phyloP scores from a whole-genome alignment of 2,797 vertebrate genomes.

The Echiichthys vipera region DNA sequence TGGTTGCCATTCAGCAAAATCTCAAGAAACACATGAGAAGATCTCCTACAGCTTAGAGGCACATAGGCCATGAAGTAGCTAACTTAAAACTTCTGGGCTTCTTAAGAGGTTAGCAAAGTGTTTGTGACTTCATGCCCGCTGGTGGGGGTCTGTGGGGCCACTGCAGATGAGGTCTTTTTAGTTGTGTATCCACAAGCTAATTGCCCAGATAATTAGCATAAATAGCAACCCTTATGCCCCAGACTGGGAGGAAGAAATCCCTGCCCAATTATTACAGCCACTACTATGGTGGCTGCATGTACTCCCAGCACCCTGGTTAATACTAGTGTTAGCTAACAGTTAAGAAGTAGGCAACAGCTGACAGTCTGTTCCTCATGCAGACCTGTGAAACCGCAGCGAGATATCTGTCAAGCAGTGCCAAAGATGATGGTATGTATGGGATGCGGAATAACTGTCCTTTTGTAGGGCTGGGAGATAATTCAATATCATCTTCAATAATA shows the following conservation, averaged over 20 bases:
- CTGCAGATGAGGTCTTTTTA: constrained; percentile 75
- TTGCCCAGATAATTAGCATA: constrained; percentile 83
- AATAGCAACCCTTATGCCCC: constrained; percentile 74
- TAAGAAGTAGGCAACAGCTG: constrained; percentile 48
- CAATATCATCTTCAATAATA: not conserved
- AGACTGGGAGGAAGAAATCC: constrained; percentile 79
- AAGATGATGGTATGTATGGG: not conserved
- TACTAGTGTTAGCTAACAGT: constrained; percentile 52
- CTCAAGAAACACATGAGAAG: constrained; percentile 33
- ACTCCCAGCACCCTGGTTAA: constrained; percentile 71
- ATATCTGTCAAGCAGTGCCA: constrained; percentile 5
- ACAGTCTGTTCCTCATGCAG: constrained; percentile 28
- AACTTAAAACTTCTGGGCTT: constrained; percentile 16
- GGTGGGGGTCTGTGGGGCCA: constrained; percentile 34
- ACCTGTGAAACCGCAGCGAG: constrained; percentile 6
- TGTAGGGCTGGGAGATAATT: not conserved
- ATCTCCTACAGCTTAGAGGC: constrained; percentile 35
- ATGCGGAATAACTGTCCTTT: not conserved
- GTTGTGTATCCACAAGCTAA: constrained; percentile 78
- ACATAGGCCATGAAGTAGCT: constrained; percentile 35
- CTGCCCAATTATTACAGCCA: constrained; percentile 84
- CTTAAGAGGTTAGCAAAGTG: constrained; percentile 39
- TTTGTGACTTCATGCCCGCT: constrained; percentile 37
- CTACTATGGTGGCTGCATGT: constrained; percentile 57
- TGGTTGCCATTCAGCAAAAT: constrained; percentile 45